These are phyloP conservation scores for Laothoe populi DNA, from an alignment of 2,888 invertebrate species.

Conservation along the genomic window DNA sequence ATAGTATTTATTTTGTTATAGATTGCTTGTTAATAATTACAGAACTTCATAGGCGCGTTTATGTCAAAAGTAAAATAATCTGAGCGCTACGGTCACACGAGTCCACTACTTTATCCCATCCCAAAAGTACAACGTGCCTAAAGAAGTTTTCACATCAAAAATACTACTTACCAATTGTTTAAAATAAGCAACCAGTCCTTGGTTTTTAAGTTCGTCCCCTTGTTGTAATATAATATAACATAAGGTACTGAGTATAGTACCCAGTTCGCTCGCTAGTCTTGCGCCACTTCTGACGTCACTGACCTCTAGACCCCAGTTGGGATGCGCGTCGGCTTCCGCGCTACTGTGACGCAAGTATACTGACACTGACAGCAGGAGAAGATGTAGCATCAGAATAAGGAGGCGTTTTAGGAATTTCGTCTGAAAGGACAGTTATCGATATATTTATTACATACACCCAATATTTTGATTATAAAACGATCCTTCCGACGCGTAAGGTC, in stretches of 20 bases:
- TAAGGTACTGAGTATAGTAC: conserved; percentile 93
- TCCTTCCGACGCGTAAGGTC: no score
- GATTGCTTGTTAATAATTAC: no score
- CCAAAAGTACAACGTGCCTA: no score
- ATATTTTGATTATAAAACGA: no score
- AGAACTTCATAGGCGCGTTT: no score
- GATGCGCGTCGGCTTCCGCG: conserved; percentile 63
- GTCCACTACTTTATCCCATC: no score
- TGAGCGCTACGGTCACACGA: no score
- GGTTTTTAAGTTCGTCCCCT: conserved; percentile 97
- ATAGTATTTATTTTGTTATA: no score
- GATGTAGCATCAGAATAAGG: conserved; percentile 93
- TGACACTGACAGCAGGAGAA: conserved; percentile 94
- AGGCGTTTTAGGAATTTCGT: conserved; percentile 97
- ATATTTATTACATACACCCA: no score
- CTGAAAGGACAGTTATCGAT: no score
- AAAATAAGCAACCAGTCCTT: conserved; percentile 94
- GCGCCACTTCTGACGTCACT: conserved; percentile 72
- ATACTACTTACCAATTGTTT: conserved; percentile 91
- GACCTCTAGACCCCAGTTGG: conserved; percentile 70
- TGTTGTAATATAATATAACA: conserved; percentile 96
- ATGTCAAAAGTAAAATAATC: no score
- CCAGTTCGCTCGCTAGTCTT: conserved; percentile 92
- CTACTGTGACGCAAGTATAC: conserved; percentile 93
- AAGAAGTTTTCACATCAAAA: neutral